A percentile compares a stretch with the other conserved stretches of the same genome.
These are phyloP conservation scores for Pycnomerus fuliginosus DNA, from an alignment of 2,888 invertebrate species.

Conservation along the genomic window DNA sequence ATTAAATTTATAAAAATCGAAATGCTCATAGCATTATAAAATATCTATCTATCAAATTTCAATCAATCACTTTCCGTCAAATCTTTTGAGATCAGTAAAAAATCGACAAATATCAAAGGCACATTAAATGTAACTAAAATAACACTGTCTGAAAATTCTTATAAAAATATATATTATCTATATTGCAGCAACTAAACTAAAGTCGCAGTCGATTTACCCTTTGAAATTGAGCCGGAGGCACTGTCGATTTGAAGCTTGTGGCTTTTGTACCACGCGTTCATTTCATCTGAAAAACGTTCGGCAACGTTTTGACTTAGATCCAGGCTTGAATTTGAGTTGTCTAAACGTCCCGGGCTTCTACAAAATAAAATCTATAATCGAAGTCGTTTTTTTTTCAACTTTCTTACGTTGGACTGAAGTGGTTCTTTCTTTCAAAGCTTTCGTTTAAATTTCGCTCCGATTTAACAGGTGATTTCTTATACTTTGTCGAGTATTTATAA, in stretches of 20 bases:
- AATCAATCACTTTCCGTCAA: slow-evolving; percentile 5
- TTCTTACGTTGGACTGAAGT: slow-evolving; percentile 18
- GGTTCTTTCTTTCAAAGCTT: slow-evolving; percentile 27
- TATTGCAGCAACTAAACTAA: slow-evolving; percentile 40
- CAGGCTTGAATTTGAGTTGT: slow-evolving; percentile 36
- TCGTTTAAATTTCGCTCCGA: slow-evolving; percentile 29
- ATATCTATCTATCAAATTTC: too few relatives aligned
- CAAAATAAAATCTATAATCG: neutral
- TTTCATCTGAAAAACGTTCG: slow-evolving; percentile 57
- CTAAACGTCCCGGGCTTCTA: slow-evolving; percentile 1
- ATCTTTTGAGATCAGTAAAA: too few relatives aligned
- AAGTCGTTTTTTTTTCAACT: neutral
- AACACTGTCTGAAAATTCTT: neutral
- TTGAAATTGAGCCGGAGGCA: slow-evolving; percentile 31
- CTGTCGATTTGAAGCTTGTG: slow-evolving; percentile 42
- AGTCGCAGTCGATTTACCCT: slow-evolving; percentile 44
- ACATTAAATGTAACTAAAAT: slow-evolving; percentile 1
- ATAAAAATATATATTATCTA: too few relatives aligned
- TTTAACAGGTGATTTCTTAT: slow-evolving; percentile 61
- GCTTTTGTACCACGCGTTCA: slow-evolving; percentile 59
- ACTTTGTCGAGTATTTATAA: slow-evolving; percentile 96
- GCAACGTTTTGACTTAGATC: slow-evolving; percentile 49
- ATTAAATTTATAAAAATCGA: slow-evolving; percentile 7
- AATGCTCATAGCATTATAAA: slow-evolving; percentile 8
- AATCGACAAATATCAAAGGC: neutral